phyloP scores from a whole-genome alignment of 64 coral and sea anemone genomes.

The Porites lutea region DNA sequence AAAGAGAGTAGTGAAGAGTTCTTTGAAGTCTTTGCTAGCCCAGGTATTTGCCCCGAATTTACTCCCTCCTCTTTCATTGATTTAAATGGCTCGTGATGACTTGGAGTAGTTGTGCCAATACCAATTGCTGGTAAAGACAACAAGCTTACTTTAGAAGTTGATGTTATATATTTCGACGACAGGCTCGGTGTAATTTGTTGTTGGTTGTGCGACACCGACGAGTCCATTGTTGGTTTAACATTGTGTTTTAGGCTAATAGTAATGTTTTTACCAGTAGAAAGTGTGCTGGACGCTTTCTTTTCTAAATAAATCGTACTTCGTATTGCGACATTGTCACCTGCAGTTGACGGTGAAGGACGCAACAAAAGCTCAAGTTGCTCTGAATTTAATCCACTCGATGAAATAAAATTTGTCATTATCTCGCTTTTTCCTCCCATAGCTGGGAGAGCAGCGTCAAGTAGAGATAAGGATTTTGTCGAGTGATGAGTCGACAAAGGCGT shows the following conservation, averaged over 20 bases:
- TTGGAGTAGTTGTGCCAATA: not conserved
- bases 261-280: not conserved
- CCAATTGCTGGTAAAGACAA: not conserved
- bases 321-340: not conserved
- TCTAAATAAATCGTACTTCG: not conserved
- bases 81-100: conserved; percentile 17
- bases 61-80: not conserved
- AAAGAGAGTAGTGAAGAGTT: not conserved
- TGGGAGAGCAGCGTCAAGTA: not conserved
- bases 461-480: not conserved
- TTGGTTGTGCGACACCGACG: not conserved
- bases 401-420: not conserved
- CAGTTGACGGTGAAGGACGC: not conserved
- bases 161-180: not conserved
- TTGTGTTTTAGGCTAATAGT: not conserved
- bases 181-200: not conserved
- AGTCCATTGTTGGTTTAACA: not conserved
- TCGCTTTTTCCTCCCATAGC: conserved; percentile 2
- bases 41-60: conserved; percentile 1
- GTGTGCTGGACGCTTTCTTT: not conserved
- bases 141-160: not conserved
- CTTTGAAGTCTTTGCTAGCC: not conserved
- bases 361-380: conserved; percentile 1
- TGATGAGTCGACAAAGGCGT: not conserved
- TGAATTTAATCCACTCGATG: not conserved